Evolutionary conservation across 2,113 vertebrate genomes (phyloP), one percentile per base, ranked within the genome.

Genomic region (Numida meleagris): DNA sequence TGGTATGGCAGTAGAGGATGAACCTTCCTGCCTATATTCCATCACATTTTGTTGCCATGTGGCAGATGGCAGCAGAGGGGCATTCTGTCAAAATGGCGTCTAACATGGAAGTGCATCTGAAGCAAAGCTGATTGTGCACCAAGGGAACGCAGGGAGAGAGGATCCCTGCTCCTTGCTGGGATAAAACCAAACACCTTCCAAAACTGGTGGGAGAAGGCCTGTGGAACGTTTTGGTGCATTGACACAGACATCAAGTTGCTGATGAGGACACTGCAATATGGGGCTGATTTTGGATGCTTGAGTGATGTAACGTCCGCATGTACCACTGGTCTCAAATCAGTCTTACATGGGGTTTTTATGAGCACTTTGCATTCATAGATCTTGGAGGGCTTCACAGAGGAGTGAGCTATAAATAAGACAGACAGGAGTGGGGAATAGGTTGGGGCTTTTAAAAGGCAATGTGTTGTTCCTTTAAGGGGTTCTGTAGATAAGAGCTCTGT

Each of bases 381-480:
- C 66, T 57, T 57, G 36, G 42, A 91, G 75, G 1, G 25, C 50
- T 93, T 76, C 38, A 91, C 82, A 89, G 92, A 95, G 42, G 87
- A 91, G 66, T 63, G 75, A 70, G 79, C 90, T 96, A 73, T 94
- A 85, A 95, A 89, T 94, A 95, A 91, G 87, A 90, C 70, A 57
- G 86, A 86, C 86, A 61, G 70, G 81, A 89, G 42, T 12, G 77
- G 84, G 63, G 87, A n/a, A 38, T 33, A 57, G 81, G 86, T 25
- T 61, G 59, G 50, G 72, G 63, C 50, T 88, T 92, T 88, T 80
- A 73, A 83, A 93, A 58, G 53, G 59, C 38, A 12, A 31, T 73
- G 25, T 46, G n/a, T 77, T 92, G 80, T 90, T 95, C 88, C 79
- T 88, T 77, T 70, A 77, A 77, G 50, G 42, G 50, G 70, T 91